These are phyloP conservation scores for Todus mexicanus DNA, from an alignment of 2,797 vertebrate species.

Conservation along the genomic window DNA sequence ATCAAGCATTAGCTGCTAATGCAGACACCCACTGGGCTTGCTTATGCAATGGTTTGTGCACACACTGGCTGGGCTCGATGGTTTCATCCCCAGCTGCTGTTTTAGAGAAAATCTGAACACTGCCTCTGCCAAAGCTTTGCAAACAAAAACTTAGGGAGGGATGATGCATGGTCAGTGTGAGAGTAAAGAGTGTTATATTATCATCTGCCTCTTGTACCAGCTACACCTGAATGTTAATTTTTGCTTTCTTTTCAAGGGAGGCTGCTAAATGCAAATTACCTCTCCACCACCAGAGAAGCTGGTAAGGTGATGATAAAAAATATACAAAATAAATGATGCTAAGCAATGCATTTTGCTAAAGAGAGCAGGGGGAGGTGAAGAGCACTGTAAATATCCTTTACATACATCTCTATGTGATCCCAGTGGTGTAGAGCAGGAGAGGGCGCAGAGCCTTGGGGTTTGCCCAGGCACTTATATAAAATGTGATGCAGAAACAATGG, in stretches of 20 bases:
- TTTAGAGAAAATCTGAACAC: neutral
- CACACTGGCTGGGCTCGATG: neutral
- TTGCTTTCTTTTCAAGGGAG: neutral
- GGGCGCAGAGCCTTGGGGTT: neutral
- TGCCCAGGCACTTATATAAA: neutral
- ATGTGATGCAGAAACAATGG: neutral
- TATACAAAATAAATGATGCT: neutral
- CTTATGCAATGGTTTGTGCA: neutral
- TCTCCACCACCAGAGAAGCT: neutral
- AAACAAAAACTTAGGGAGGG: neutral
- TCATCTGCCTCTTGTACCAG: neutral
- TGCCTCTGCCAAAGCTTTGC: neutral
- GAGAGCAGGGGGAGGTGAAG: neutral
- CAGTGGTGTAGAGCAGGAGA: neutral
- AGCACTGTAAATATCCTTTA: neutral
- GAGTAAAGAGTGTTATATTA: neutral
- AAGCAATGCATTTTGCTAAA: neutral
- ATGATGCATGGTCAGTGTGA: neutral
- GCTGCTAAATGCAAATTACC: neutral
- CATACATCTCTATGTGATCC: neutral
- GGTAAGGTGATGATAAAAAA: neutral
- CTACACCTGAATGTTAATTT: neutral
- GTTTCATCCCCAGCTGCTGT: neutral
- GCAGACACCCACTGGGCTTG: neutral
- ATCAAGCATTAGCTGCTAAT: neutral